Percentiles rank a stretch among this genome's conserved stretches.
Evolutionary conservation across 2,113 vertebrate species (phyloP).

Genomic region (Acrocephalus arundinaceus): DNA sequence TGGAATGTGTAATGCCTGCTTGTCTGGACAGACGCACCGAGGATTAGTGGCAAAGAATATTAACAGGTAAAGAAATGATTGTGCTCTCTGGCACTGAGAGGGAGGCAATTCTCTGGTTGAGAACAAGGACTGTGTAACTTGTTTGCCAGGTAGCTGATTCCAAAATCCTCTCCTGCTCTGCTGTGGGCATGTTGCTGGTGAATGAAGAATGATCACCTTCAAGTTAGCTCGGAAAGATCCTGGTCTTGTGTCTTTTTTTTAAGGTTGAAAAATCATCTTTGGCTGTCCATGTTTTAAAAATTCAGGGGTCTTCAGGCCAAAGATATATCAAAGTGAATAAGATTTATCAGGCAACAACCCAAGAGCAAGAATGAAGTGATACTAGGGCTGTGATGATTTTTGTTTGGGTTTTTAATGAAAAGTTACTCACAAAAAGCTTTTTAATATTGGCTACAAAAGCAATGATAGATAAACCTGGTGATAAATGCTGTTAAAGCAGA

Average conservation of each 20-base stretch:
- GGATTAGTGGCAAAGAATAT: conserved; percentile 66
- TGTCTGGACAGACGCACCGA: conserved; percentile 59
- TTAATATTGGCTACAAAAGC: not conserved
- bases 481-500: not conserved
- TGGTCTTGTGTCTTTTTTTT: not conserved
- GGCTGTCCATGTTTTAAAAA: not conserved
- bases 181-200: not conserved
- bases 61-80: conserved; percentile 55
- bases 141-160: conserved; percentile 30
- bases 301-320: rapidly evolving
- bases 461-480: not conserved
- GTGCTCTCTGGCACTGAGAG: conserved; percentile 21
- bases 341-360: too few relatives aligned
- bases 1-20: conserved; percentile 69
- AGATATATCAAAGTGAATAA: too few relatives aligned
- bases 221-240: not conserved
- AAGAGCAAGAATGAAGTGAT: too few relatives aligned
- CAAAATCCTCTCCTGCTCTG: not conserved
- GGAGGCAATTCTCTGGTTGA: not conserved
- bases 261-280: not conserved
- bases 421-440: conserved; percentile 13
- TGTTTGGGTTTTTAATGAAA: not conserved
- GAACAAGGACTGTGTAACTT: not conserved
- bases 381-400: not conserved
- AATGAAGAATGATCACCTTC: not conserved